These are phyloP conservation scores for Vespertilio murinus DNA, from an alignment of 2,797 vertebrate species.

Conservation along the genomic window DNA sequence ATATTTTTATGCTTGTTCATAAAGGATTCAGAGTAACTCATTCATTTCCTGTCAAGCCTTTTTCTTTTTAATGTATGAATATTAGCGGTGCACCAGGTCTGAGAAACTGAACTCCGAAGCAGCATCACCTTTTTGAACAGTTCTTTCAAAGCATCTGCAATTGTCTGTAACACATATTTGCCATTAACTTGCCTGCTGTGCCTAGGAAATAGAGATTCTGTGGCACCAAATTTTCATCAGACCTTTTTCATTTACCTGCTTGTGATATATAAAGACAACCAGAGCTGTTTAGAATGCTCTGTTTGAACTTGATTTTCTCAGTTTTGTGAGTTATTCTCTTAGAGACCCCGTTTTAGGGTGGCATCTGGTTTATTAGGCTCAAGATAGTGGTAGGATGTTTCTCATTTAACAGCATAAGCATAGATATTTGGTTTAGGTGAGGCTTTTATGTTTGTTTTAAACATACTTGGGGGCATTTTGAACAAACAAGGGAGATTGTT, in stretches of 20 bases:
- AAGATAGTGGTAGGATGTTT: not conserved
- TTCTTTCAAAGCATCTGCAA: slow-evolving; percentile 58
- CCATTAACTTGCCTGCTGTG: slow-evolving; percentile 51
- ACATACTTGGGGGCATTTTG: slow-evolving; percentile 24
- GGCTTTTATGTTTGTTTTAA: slow-evolving; percentile 45
- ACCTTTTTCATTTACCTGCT: slow-evolving; percentile 18
- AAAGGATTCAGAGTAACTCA: slow-evolving; percentile 56
- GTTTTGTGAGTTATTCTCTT: slow-evolving; percentile 50
- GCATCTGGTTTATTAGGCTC: slow-evolving; percentile 9
- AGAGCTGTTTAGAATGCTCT: not conserved
- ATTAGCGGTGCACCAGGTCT: not conserved
- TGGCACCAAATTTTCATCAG: slow-evolving; percentile 43
- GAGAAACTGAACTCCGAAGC: slow-evolving; percentile 28
- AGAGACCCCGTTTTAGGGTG: not conserved
- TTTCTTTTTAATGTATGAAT: slow-evolving; percentile 9
- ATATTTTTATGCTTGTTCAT: slow-evolving; percentile 72
- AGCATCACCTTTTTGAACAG: slow-evolving; percentile 57
- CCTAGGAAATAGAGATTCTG: slow-evolving; percentile 41
- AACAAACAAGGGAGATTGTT: slow-evolving; percentile 58
- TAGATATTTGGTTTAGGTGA: slow-evolving; percentile 22
- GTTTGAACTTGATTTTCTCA: slow-evolving; percentile 54
- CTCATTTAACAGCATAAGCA: not conserved
- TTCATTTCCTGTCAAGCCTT: slow-evolving; percentile 52
- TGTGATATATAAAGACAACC: not conserved
- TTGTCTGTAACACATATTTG: slow-evolving; percentile 34